Evolutionary conservation across 2,888 invertebrate genomes (phyloP).

Genomic region (Pandemis cinnamomeana): DNA sequence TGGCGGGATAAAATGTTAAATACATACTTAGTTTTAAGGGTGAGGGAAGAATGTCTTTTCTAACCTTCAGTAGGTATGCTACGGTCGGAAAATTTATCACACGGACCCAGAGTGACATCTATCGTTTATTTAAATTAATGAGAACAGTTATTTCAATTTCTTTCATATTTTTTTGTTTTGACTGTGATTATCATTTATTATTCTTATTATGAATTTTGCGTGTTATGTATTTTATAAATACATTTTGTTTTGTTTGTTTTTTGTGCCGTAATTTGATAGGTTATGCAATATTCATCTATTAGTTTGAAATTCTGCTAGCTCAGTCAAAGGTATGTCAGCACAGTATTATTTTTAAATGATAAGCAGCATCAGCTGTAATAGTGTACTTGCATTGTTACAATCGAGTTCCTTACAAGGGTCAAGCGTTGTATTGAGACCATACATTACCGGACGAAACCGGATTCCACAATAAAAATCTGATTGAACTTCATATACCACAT

Average conservation of each 20-base stretch:
- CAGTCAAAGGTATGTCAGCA: background rate
- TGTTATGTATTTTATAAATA: background rate
- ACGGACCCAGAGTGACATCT: background rate
- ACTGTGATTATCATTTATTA: too few species aligned
- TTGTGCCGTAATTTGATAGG: background rate
- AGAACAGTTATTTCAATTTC: too few species aligned
- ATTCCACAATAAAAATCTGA: slow-evolving; percentile 53
- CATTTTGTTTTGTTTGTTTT: background rate
- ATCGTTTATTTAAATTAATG: too few species aligned
- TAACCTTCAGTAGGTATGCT: background rate
- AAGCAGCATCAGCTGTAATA: background rate
- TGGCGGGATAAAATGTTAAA: slow-evolving; percentile 4
- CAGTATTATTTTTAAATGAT: background rate
- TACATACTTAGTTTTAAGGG: background rate
- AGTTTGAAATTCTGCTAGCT: background rate
- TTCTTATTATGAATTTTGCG: background rate
- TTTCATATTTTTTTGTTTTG: background rate
- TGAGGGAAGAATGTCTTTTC: background rate
- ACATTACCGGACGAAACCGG: slow-evolving; percentile 49
- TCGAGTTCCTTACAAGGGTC: slow-evolving; percentile 24
- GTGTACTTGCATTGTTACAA: slow-evolving; percentile 3
- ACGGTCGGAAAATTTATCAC: background rate
- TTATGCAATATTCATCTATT: background rate
- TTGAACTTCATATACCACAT: slow-evolving; percentile 51
- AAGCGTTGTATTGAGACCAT: slow-evolving; percentile 43